These are phyloP conservation scores for Lasioglossum pauxillum DNA, from an alignment of 2,888 invertebrate species.

Conservation along the genomic window DNA sequence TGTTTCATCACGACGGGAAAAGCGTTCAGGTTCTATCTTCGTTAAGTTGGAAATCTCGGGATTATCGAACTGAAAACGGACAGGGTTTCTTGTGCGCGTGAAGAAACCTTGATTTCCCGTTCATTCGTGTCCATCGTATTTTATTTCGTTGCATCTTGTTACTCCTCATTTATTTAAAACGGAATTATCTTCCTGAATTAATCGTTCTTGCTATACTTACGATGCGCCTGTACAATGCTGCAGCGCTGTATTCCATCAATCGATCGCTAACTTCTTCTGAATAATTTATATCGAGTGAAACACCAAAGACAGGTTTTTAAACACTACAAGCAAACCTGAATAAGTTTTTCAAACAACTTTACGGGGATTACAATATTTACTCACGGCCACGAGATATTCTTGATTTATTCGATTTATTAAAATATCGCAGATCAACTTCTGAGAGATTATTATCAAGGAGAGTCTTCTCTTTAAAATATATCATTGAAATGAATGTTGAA, in stretches of 20 bases:
- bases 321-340: not conserved
- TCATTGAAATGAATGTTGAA: too few relatives aligned
- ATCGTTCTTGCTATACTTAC: not conserved
- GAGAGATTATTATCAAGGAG: not conserved
- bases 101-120: constrained; percentile 33
- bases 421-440: not conserved
- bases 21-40: not conserved
- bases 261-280: not conserved
- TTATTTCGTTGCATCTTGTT: not conserved
- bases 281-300: not conserved
- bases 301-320: not conserved
- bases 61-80: constrained; percentile 28
- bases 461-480: too few relatives aligned
- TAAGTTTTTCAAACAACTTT: not conserved
- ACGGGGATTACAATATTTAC: not conserved
- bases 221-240: not conserved
- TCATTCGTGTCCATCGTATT: not conserved
- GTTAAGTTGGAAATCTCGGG: constrained; percentile 28
- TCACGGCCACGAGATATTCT: too few relatives aligned
- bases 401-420: too few relatives aligned
- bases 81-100: constrained; percentile 13
- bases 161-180: not conserved
- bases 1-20: not conserved
- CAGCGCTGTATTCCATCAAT: not conserved
- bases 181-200: not conserved